phyloP scores from a whole-genome alignment of 2,888 invertebrate species.

The Heliconius erato region DNA sequence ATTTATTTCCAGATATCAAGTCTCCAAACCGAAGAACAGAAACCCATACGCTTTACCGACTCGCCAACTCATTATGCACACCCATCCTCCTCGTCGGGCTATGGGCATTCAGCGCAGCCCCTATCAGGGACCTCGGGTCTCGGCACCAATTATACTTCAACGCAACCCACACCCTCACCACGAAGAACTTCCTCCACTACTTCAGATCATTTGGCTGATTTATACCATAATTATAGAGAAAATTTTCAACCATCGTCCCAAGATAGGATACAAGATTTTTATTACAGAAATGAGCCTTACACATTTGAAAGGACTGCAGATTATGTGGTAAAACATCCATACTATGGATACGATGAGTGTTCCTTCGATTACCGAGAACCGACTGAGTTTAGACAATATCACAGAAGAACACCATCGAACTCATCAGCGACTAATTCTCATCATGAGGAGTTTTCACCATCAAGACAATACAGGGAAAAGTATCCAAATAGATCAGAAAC shows the following conservation, averaged over 20 bases:
- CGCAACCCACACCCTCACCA: conserved; percentile 88
- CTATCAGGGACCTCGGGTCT: conserved; percentile 83
- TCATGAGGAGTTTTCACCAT: conserved; percentile 79
- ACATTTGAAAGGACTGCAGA: conserved; percentile 78
- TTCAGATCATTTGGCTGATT: conserved; percentile 88
- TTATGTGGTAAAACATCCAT: conserved; percentile 78
- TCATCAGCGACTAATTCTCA: conserved; percentile 87
- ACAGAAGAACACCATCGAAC: conserved; percentile 92
- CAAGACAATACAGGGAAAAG: conserved; percentile 69
- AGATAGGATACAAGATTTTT: conserved; percentile 71
- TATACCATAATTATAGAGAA: conserved; percentile 84
- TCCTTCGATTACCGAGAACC: conserved; percentile 76
- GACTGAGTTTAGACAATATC: conserved; percentile 81
- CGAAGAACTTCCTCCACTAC: conserved; percentile 88
- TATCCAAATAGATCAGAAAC: conserved; percentile 54
- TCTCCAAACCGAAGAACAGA: conserved; percentile 85
- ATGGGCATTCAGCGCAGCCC: conserved; percentile 82
- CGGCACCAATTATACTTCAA: conserved; percentile 83
- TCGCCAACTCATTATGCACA: conserved; percentile 89
- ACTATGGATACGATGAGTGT: conserved; percentile 78
- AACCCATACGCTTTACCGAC: conserved; percentile 90
- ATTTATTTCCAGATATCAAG: conserved; percentile 71
- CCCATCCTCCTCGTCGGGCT: conserved; percentile 80
- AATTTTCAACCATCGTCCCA: conserved; percentile 77
- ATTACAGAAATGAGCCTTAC: conserved; percentile 72